Conservation (phyloP, 2,888 invertebrate species). For the Cryptus armator region DNA sequence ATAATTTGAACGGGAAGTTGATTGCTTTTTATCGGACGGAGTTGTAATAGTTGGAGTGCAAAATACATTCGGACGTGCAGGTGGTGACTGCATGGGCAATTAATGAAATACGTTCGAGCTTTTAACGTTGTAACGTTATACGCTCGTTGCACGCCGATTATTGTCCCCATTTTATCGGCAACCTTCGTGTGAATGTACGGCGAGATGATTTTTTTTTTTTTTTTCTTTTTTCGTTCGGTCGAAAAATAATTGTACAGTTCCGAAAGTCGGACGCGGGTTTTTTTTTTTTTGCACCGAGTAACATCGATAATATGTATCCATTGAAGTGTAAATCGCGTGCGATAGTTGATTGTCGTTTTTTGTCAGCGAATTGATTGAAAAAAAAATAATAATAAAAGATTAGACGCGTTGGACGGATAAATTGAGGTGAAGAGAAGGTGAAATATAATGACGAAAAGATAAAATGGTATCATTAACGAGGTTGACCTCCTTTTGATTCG, state of each 20-base stretch:
- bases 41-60: neutral
- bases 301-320: neutral
- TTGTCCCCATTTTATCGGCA: slow-evolving; percentile 41
- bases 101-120: slow-evolving; percentile 23
- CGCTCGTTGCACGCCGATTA: slow-evolving; percentile 32
- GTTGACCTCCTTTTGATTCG: neutral
- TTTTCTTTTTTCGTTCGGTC: neutral
- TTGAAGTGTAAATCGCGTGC: neutral
- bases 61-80: neutral
- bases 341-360: neutral
- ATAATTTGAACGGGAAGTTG: slow-evolving; percentile 2
- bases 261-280: neutral
- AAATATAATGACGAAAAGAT: neutral
- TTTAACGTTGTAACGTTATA: slow-evolving; percentile 51
- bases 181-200: neutral
- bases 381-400: neutral
- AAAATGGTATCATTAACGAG: slow-evolving; percentile 3
- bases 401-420: neutral
- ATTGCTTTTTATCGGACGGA: neutral
- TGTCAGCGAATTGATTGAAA: neutral
- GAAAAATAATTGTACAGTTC: neutral
- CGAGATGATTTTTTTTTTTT: neutral
- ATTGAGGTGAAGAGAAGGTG: neutral
- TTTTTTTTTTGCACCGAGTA: slow-evolving; percentile 3
- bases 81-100: neutral